Conservation (phyloP, 1,140 invertebrate species). For the Macrobrachium rosenbergii region DNA sequence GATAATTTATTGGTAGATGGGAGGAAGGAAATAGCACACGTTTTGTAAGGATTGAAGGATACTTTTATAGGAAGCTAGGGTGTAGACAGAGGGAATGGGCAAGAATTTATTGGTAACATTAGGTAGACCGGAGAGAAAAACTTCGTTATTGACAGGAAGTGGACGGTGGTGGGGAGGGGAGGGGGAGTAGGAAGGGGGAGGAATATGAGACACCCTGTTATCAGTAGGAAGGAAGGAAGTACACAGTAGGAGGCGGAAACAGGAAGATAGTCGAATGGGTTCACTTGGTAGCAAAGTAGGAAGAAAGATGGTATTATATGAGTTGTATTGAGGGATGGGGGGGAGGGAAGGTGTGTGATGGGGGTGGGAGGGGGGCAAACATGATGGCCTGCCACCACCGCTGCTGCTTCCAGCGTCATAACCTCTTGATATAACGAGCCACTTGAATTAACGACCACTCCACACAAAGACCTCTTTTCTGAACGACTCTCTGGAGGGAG, state of each 20-base stretch:
- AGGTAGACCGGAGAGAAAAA: too few species aligned
- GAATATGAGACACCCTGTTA: neutral
- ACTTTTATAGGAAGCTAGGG: too few species aligned
- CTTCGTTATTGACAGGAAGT: too few species aligned
- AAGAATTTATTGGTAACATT: too few species aligned
- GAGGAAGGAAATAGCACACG: too few species aligned
- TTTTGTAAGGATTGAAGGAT: too few species aligned
- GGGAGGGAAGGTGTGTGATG: neutral
- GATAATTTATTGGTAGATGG: too few species aligned
- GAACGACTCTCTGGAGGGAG: conserved; percentile 7
- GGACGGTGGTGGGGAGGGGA: neutral
- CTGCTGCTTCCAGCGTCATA: conserved; percentile 18
- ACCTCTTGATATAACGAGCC: conserved; percentile 34
- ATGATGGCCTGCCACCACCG: too few species aligned
- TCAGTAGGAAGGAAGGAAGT: neutral
- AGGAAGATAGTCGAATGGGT: neutral
- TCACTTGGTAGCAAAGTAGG: neutral
- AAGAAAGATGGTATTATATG: neutral
- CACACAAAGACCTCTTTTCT: conserved; percentile 39
- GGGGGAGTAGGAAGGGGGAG: neutral
- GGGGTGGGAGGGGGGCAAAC: neutral
- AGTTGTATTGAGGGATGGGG: too few species aligned
- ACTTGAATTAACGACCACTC: conserved; percentile 46
- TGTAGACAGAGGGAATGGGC: too few species aligned
- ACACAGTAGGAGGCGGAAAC: neutral